phyloP scores from a whole-genome alignment of 2,797 vertebrate species.

The Danio albolineatus region DNA sequence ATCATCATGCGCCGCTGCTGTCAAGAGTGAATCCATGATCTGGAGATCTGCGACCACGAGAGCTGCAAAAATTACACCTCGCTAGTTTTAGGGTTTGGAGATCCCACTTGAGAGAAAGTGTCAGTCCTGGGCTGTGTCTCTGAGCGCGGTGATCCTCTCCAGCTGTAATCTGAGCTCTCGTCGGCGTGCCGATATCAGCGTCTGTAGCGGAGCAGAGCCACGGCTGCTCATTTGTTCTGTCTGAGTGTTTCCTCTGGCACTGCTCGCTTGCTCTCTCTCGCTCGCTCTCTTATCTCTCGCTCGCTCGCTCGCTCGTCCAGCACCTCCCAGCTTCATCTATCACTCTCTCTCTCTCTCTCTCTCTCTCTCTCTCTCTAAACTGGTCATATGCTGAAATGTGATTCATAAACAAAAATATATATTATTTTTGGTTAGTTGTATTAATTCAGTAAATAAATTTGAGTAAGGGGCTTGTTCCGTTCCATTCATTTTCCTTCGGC shows the following conservation, averaged over 20 bases:
- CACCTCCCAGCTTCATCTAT: constrained; percentile 22
- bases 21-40: constrained; percentile 73
- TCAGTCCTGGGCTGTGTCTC: constrained; percentile 71
- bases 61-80: constrained; percentile 38
- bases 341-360: constrained; percentile 40
- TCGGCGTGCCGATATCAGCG: constrained; percentile 81
- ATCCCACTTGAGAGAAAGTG: constrained; percentile 21
- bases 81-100: background rate
- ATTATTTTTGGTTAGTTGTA: background rate
- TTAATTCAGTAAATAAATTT: background rate
- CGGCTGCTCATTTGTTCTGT: constrained; percentile 49
- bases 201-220: constrained; percentile 67
- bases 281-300: background rate
- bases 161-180: constrained; percentile 85
- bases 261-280: constrained; percentile 2
- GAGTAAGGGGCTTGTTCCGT: background rate
- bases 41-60: constrained; percentile 34
- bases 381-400: background rate
- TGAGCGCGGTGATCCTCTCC: constrained; percentile 78
- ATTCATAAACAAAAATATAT: background rate
- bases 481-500: too few species aligned
- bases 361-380: background rate
- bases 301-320: constrained; percentile 47
- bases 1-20: constrained; percentile 82
- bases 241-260: constrained; percentile 35